A percentile compares a stretch with the other conserved stretches of the same genome.
phyloP scores from a whole-genome alignment of 2,113 vertebrate genomes.

The Ceyx margarethae region DNA sequence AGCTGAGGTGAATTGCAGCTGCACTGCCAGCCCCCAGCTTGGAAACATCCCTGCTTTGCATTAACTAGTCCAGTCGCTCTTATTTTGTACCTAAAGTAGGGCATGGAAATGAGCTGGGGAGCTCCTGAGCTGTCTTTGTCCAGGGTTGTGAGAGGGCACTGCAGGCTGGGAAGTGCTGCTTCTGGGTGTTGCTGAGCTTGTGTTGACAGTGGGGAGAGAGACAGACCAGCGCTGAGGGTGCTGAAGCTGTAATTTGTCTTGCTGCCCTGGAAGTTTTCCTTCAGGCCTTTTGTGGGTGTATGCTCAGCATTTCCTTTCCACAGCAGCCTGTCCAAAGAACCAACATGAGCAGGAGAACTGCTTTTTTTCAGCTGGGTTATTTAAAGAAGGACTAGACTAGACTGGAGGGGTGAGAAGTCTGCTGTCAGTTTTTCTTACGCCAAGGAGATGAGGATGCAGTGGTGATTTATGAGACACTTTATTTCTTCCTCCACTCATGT shows the following conservation, averaged over 20 bases:
- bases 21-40: neutral
- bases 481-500: neutral
- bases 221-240: neutral
- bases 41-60: neutral
- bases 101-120: neutral
- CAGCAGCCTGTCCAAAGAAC: neutral
- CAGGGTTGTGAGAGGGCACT: neutral
- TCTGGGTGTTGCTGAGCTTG: neutral
- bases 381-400: neutral
- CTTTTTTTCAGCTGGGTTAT: neutral
- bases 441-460: neutral
- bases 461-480: neutral
- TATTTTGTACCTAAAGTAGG: neutral
- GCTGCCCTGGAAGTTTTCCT: neutral
- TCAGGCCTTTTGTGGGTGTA: neutral
- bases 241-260: neutral
- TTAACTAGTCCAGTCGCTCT: neutral
- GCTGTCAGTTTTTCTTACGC: neutral
- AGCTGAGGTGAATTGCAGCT: neutral
- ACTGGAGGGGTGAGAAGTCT: neutral
- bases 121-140: neutral
- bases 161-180: neutral
- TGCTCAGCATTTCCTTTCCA: neutral
- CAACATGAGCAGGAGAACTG: neutral
- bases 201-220: neutral